phyloP scores from a whole-genome alignment of 2,113 vertebrate species.

The Microtus pennsylvanicus region DNA sequence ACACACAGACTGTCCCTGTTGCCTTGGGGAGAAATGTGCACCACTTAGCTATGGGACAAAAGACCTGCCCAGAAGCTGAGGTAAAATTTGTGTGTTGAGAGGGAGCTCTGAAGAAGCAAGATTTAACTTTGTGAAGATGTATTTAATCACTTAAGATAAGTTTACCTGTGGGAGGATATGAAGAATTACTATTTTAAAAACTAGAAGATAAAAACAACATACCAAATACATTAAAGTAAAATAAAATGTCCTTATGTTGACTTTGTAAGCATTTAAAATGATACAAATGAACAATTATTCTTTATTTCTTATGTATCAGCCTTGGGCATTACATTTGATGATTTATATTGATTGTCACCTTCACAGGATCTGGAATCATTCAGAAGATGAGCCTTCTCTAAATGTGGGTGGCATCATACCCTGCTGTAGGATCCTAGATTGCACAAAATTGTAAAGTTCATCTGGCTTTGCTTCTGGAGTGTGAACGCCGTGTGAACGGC shows the following conservation, averaged over 20 bases:
- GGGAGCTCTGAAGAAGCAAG: background rate
- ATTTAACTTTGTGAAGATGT: background rate
- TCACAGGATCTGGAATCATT: background rate
- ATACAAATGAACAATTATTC: background rate
- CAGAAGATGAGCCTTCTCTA: background rate
- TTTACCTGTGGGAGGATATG: background rate
- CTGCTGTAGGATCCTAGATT: background rate
- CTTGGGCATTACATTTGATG: background rate
- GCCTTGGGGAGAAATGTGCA: background rate
- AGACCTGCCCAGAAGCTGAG: background rate
- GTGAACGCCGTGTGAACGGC: background rate
- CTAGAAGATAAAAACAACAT: background rate
- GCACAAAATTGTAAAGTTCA: background rate
- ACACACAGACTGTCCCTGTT: background rate
- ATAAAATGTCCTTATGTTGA: background rate
- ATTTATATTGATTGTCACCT: background rate
- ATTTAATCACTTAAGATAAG: background rate
- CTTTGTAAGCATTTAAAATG: background rate
- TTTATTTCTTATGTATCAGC: background rate
- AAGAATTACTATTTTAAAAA: conserved; percentile 32
- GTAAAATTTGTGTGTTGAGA: background rate
- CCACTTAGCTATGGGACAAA: background rate
- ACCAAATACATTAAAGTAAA: background rate
- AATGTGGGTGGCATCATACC: too few relatives aligned
- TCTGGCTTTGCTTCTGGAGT: background rate